Evolutionary conservation across 2,113 vertebrate genomes (phyloP), one percentile per base, ranked within the genome.

Genomic region (Scatophagus argus): DNA sequence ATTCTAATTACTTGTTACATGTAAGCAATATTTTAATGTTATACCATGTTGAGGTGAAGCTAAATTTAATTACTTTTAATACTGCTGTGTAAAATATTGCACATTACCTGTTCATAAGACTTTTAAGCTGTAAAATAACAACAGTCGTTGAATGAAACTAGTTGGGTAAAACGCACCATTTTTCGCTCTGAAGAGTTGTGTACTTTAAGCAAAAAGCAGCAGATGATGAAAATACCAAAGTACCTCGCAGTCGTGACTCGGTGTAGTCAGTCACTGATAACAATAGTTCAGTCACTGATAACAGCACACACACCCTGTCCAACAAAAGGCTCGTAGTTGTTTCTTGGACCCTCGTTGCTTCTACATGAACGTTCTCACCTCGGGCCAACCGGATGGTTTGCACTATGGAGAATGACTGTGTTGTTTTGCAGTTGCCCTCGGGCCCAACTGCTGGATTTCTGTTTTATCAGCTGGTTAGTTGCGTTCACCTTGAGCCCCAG

Each of bases 381-480:
- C 49, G 6, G 72, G 59, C 58, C 49, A 17, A 65, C 52, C 21
- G 46, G 36, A 82, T 44, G 29, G 6, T 39, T 8, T 29, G n/a
- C 64, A 61, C 17, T 29, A 2, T 12, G 31, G 67, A 54, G 54
- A 77, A 55, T 39, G 39, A n/a, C 31, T 5, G 29, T 27, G 31
- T 51, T 49, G 55, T 68, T 58, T 52, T 47, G 34, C 13, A 34
- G 32, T 54, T 39, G 47, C 56, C 81, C 49, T 36, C 12, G 16
- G 81, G 55, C 25, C 11, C 21, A 38, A 63, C 75, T 51, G 64
- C 68, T 79, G 62, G 58, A 41, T 58, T 63, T 68, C 6, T 69
- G 49, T 84, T 74, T 69, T 43, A 73, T 58, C 56, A 69, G 64
- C 14, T 62, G 56, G 46, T n/a, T 55, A 21, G 51, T 2, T 74